Conservation (phyloP, 2,888 invertebrate species). For the Noctua fimbriata region DNA sequence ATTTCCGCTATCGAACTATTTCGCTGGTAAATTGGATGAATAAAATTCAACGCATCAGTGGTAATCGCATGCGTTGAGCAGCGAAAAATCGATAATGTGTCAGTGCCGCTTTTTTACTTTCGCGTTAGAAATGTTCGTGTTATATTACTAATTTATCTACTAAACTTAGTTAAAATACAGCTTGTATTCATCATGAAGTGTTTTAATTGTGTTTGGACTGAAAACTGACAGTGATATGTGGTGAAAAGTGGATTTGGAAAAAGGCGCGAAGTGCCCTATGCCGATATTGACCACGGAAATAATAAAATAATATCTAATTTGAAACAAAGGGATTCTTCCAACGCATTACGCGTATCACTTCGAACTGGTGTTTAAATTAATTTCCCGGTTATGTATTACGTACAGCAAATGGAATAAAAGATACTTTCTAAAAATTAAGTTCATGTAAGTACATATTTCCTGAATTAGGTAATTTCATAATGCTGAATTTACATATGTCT, state of each 20-base stretch:
- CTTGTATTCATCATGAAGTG: conserved; percentile 58
- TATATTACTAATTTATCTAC: conserved; percentile 67
- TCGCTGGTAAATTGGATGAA: conserved; percentile 66
- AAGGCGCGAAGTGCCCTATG: conserved; percentile 86
- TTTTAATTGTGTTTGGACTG: conserved; percentile 54
- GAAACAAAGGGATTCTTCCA: conserved; percentile 73
- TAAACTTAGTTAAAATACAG: conserved; percentile 49
- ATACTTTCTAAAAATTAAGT: conserved; percentile 80
- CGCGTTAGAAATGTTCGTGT: conserved; percentile 74
- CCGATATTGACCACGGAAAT: conserved; percentile 70
- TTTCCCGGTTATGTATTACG: conserved; percentile 66
- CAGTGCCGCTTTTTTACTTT: conserved; percentile 88
- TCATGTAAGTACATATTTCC: conserved; percentile 81
- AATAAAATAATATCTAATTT: conserved; percentile 70
- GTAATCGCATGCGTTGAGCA: conserved; percentile 74
- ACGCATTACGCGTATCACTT: conserved; percentile 61
- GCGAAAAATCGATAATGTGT: conserved; percentile 86
- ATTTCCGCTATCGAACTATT: conserved; percentile 72
- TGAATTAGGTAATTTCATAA: conserved; percentile 52
- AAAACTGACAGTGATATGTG: conserved; percentile 60
- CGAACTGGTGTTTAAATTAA: conserved; percentile 63
- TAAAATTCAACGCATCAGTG: conserved; percentile 73
- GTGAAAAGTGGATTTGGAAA: conserved; percentile 78
- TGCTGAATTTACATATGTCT: conserved; percentile 20
- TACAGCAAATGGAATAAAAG: conserved; percentile 72